A percentile compares a stretch with the other conserved stretches of the same genome.
Evolutionary conservation across 2,888 invertebrate species (phyloP).

Genomic region (Megamerina dolium): DNA sequence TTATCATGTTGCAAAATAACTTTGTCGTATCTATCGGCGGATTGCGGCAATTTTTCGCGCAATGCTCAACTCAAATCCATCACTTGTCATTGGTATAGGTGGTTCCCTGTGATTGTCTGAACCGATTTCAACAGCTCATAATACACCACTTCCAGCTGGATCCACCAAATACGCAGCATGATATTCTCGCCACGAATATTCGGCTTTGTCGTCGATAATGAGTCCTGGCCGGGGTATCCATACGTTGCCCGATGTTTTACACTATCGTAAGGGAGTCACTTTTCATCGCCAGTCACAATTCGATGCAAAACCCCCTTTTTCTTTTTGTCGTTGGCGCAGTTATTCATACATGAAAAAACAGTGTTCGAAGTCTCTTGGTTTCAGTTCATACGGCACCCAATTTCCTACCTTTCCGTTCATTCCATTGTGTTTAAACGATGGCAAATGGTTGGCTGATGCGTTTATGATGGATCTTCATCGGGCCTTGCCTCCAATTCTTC

Average conservation of each 20-base stretch:
- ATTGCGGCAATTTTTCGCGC: constrained; percentile 3
- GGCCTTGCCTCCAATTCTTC: no score
- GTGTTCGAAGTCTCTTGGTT: not conserved
- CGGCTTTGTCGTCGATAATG: constrained; percentile 2
- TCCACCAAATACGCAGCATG: constrained; percentile 3
- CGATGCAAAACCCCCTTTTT: not conserved
- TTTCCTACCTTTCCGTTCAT: no score
- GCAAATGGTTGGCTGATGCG: no score
- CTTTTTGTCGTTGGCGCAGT: not conserved
- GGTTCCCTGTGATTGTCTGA: constrained; percentile 1
- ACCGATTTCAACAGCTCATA: constrained; percentile 8
- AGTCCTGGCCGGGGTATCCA: not conserved
- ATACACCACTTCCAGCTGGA: constrained; percentile 4
- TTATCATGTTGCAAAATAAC: constrained; percentile 3
- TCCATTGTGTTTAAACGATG: no score
- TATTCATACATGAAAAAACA: not conserved
- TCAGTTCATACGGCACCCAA: not conserved
- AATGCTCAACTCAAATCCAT: constrained; percentile 5
- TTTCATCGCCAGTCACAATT: not conserved
- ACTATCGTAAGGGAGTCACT: not conserved
- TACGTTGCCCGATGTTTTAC: not conserved
- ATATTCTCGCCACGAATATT: not conserved
- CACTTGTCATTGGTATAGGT: not conserved
- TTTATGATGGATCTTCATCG: no score
- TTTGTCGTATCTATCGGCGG: constrained; percentile 4